phyloP scores from a whole-genome alignment of 2,113 vertebrate genomes.

The Chionis minor region DNA sequence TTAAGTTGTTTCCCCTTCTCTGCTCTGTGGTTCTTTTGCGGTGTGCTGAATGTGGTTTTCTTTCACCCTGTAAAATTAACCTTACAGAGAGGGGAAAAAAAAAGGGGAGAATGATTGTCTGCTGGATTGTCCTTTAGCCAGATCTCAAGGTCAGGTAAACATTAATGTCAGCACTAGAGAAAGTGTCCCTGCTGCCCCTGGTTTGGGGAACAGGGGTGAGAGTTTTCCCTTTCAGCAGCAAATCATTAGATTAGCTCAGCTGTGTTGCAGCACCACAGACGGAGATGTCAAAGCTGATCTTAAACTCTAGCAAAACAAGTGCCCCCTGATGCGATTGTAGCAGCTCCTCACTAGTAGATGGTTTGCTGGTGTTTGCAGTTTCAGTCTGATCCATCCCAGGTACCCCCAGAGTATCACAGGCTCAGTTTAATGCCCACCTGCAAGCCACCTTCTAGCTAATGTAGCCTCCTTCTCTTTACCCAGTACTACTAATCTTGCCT shows the following conservation, averaged over 20 bases:
- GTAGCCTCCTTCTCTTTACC: neutral
- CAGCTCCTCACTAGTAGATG: neutral
- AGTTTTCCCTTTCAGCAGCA: neutral
- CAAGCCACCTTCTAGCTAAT: neutral
- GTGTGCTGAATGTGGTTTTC: neutral
- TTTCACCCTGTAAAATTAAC: neutral
- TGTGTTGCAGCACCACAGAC: neutral
- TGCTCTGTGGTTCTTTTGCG: neutral
- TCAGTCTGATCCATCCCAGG: neutral
- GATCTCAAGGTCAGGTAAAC: neutral
- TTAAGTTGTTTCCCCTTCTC: neutral
- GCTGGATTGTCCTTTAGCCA: neutral
- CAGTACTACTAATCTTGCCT: neutral
- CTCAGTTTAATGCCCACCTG: neutral
- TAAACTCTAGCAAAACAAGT: neutral
- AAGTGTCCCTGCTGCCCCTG: neutral
- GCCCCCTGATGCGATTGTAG: neutral
- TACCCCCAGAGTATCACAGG: neutral
- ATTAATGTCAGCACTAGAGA: neutral
- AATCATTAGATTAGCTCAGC: neutral
- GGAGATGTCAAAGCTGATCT: neutral
- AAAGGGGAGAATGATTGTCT: neutral
- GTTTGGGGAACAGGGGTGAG: neutral
- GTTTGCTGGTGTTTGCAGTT: neutral
- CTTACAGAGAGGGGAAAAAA: neutral